Percentiles rank a stretch among this genome's conserved stretches.
phyloP scores from a whole-genome alignment of 2,113 vertebrate genomes.

The Aegotheles bennettii region DNA sequence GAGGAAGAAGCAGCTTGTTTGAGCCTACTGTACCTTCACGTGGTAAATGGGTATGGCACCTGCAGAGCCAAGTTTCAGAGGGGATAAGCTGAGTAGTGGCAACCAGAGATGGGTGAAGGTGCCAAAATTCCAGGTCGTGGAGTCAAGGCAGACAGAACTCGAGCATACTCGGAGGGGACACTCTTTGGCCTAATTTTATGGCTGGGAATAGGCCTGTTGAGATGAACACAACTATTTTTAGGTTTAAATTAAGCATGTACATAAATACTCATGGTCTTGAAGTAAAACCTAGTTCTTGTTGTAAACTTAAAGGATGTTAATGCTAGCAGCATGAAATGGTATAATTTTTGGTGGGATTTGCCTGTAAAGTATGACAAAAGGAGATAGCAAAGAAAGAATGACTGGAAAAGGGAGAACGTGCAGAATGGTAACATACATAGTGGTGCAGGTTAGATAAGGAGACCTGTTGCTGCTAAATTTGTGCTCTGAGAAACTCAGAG shows the following conservation, averaged over 20 bases:
- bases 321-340: background rate
- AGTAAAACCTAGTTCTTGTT: background rate
- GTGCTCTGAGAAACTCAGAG: background rate
- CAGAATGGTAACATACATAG: background rate
- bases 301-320: background rate
- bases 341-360: background rate
- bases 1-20: background rate
- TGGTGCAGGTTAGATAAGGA: fast-evolving
- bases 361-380: background rate
- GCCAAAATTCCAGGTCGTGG: background rate
- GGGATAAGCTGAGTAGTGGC: background rate
- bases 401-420: background rate
- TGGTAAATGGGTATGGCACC: fast-evolving
- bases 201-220: background rate
- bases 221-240: background rate
- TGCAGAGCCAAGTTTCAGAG: background rate
- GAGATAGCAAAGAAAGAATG: background rate
- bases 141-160: background rate
- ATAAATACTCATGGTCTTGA: background rate
- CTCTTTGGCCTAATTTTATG: background rate
- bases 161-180: background rate
- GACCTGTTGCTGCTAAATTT: background rate
- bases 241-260: background rate
- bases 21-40: background rate
- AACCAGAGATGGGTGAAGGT: background rate